Evolutionary conservation across 2,888 invertebrate genomes (phyloP).

Genomic region (Apoda limacodes): DNA sequence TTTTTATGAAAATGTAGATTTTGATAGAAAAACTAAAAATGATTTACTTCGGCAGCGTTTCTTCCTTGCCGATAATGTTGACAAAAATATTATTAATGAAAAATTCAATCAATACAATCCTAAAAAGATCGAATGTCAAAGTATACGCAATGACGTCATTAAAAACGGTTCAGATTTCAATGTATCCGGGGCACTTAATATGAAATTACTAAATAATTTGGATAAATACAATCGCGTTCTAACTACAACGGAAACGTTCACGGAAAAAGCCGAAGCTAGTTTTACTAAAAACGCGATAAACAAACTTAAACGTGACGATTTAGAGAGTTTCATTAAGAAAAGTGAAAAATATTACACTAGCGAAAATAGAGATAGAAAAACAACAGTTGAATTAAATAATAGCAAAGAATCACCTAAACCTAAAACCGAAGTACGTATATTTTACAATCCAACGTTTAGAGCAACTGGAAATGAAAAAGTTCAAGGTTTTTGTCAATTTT

Average conservation of each 20-base stretch:
- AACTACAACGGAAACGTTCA: constrained; percentile 52
- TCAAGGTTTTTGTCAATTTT: constrained; percentile 43
- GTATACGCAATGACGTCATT: constrained; percentile 50
- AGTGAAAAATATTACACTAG: constrained; percentile 58
- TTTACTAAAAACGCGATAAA: constrained; percentile 48
- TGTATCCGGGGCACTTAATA: constrained; percentile 49
- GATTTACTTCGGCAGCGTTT: constrained; percentile 49
- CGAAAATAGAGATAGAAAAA: constrained; percentile 39
- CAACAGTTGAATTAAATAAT: constrained; percentile 38
- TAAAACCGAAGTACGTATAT: constrained; percentile 54
- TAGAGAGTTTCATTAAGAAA: constrained; percentile 56
- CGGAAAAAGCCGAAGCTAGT: constrained; percentile 48
- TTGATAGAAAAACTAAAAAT: constrained; percentile 40
- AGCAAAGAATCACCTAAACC: constrained; percentile 26
- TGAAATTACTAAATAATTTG: constrained; percentile 53
- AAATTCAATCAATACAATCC: constrained; percentile 38
- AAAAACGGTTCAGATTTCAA: constrained; percentile 48
- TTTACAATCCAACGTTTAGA: constrained; percentile 59
- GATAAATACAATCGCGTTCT: constrained; percentile 54
- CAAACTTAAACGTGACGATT: constrained; percentile 38
- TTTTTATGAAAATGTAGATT: constrained; percentile 23
- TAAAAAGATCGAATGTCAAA: constrained; percentile 58
- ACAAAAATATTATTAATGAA: constrained; percentile 49
- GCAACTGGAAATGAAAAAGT: constrained; percentile 28
- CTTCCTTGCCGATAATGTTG: constrained; percentile 34